These are phyloP conservation scores for Zoanthus sociatus DNA, from an alignment of 92 coral and sea anemone genomes.

Conservation along the genomic window DNA sequence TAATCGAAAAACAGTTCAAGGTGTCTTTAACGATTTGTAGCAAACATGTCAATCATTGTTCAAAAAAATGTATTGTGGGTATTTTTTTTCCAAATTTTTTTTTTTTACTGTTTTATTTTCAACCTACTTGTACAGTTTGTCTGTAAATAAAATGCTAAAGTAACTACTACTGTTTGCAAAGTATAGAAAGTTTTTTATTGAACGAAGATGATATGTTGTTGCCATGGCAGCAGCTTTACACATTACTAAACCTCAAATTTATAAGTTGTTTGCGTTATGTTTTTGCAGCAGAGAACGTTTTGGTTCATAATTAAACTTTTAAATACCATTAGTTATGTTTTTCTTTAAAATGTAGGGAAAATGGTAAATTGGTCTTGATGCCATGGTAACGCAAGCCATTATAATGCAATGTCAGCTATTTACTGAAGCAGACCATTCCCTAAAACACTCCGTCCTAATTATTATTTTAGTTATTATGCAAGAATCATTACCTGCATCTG, in stretches of 20 bases:
- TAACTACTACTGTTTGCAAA: slow-evolving; percentile 9
- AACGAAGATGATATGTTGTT: not conserved
- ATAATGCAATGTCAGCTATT: not conserved
- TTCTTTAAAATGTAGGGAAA: not conserved
- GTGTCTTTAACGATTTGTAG: not conserved
- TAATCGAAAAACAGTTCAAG: not conserved
- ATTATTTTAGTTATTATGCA: too few relatives aligned
- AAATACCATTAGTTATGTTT: not conserved
- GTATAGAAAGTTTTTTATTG: not conserved
- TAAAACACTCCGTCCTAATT: too few relatives aligned
- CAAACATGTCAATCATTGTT: not conserved
- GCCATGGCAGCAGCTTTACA: not conserved
- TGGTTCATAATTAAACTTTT: slow-evolving; percentile 11
- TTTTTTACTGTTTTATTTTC: not conserved
- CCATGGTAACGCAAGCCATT: not conserved
- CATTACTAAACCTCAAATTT: not conserved
- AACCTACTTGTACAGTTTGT: slow-evolving; percentile 1
- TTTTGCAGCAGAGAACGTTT: slow-evolving; percentile 14
- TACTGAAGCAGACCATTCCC: not conserved
- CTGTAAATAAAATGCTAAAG: not conserved
- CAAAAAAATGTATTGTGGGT: not conserved
- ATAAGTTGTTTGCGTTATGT: slow-evolving; percentile 9
- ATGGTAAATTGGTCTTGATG: slow-evolving; percentile 7
- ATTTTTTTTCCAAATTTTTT: not conserved
- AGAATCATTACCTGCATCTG: too few relatives aligned